Base-by-base conservation (phyloP, 92 coral and sea anemone species). In the Actinernus sp. region DNA sequence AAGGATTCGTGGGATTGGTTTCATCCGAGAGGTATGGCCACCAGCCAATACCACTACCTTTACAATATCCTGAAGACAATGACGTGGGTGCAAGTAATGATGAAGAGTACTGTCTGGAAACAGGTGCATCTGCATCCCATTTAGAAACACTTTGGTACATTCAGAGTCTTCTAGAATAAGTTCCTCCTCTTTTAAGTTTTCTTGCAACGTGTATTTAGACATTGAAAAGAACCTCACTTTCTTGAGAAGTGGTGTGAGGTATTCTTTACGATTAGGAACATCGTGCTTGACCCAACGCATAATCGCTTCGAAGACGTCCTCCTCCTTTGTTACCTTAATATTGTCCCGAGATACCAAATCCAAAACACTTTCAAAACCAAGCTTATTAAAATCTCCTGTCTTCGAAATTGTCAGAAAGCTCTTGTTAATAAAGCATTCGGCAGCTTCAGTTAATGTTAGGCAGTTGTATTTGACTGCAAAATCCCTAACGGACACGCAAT, bases 271-370 rank as follows among this genome's bases (percentile, higher is more conserved):
- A 12, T 34, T 13, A 46, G 45, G 2, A 10, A 12, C 24, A 19
- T 73, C 81, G 20, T 73, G 37, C 31, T 73, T 73, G 8, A 73
- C 63, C 81, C 81, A 73, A 7, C 28, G 8, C 18, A 73, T 10
- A 2, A 73, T 62, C 8, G 60, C 39, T 6, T 50, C 58, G 13
- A 61, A 30, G 7, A 62, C 73, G 1, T 61, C 63, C 20, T 73
- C 81, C 8, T 73, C 81, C 26, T 31, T 49, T 0, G 70, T 21
- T 1, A 73, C 63, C 4, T 23, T 26, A n/a, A 73, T 39, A 1
- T 73, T 72, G 58, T 73, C 71, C 19, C 56, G 46, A 0, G 43
- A 61, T 14, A 61, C 34, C 7, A 61, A 47, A 1, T 36, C 37
- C 41, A 31, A 25, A 3, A 73, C 58, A 2, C 13, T 19, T 3